These are phyloP conservation scores for Acrobasis repandana DNA, from an alignment of 2,888 invertebrate species.

Conservation along the genomic window DNA sequence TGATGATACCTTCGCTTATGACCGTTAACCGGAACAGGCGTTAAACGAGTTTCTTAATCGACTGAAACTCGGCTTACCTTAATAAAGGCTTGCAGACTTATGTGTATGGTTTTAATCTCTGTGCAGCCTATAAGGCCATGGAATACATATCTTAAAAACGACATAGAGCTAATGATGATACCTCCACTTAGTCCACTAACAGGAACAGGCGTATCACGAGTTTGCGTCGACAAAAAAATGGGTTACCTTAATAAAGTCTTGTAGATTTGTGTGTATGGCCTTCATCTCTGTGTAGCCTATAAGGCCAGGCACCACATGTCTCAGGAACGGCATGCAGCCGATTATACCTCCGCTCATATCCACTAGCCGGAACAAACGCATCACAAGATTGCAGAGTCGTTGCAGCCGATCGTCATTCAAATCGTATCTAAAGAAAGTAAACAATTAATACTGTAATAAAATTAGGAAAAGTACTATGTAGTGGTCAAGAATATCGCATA, in stretches of 20 bases:
- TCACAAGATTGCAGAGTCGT: slow-evolving; percentile 81
- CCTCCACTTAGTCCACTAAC: not conserved
- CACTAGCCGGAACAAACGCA: slow-evolving; percentile 83
- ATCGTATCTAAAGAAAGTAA: slow-evolving; percentile 68
- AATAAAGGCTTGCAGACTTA: no score
- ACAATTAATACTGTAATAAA: no score
- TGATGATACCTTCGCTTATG: not conserved
- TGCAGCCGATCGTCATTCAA: slow-evolving; percentile 81
- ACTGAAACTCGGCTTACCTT: not conserved
- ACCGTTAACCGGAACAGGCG: not conserved
- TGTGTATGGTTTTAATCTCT: no score
- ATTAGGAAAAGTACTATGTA: no score
- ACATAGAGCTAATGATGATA: no score
- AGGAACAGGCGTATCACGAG: not conserved
- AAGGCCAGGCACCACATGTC: slow-evolving; percentile 84
- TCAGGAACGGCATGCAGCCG: slow-evolving; percentile 86
- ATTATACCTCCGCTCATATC: slow-evolving; percentile 88
- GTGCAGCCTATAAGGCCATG: no score
- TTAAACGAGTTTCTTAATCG: no score
- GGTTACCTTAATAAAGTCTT: slow-evolving; percentile 79
- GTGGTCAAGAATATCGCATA: no score
- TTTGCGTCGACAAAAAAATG: not conserved
- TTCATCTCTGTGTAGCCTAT: slow-evolving; percentile 84
- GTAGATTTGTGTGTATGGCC: slow-evolving; percentile 73
- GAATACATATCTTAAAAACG: not conserved